Conservation (phyloP, 2,113 vertebrate species). For the Condylura cristata region DNA sequence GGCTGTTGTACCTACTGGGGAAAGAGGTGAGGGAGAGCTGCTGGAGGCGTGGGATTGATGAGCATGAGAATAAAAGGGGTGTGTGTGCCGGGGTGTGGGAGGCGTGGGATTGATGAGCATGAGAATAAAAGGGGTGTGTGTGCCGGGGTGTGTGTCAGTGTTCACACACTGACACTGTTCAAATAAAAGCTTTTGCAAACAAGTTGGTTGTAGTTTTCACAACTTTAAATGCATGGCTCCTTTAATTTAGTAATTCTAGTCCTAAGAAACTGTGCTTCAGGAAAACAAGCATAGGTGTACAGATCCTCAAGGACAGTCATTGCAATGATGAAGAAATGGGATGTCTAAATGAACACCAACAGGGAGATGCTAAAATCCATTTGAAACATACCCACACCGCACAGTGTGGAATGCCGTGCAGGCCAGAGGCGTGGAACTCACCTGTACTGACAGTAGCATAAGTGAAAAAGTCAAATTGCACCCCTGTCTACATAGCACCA, state of each 20-base stretch:
- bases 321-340: neutral
- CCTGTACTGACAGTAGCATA: neutral
- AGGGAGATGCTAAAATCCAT: neutral
- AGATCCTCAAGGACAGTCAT: neutral
- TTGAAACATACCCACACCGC: neutral
- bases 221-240: neutral
- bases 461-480: neutral
- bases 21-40: neutral
- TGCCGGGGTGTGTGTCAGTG: neutral
- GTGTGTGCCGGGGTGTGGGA: neutral
- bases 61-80: neutral
- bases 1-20: neutral
- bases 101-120: neutral
- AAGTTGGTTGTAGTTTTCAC: neutral
- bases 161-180: no score
- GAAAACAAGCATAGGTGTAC: neutral
- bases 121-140: neutral
- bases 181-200: neutral
- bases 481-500: neutral
- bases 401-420: neutral
- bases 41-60: neutral
- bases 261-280: conserved; percentile 23
- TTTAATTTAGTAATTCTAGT: neutral
- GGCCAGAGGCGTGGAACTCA: neutral
- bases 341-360: neutral